A percentile compares a stretch with the other conserved stretches of the same genome.
Conservation (phyloP, 2,797 vertebrate species). For the Brachymystax lenok region DNA sequence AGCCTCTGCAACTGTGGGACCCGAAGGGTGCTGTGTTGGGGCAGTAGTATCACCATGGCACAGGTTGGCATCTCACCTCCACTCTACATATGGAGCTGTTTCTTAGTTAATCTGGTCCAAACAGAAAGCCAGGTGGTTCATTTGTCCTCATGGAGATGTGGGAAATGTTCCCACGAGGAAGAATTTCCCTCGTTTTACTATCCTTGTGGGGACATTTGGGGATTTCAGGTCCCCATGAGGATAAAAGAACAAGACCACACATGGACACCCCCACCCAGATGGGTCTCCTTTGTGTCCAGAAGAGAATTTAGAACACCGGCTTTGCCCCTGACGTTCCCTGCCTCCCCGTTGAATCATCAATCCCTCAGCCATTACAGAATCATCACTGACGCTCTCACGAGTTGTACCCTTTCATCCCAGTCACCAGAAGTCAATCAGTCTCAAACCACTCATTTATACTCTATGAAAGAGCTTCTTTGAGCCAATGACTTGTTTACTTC, state of each 20-base stretch:
- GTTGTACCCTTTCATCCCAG: conserved; percentile 22
- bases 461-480: conserved; percentile 53
- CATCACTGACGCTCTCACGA: conserved; percentile 35
- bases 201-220: no score
- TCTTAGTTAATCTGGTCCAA: conserved; percentile 28
- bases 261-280: conserved; percentile 3
- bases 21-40: conserved; percentile 12
- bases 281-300: conserved; percentile 8
- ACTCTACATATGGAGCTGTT: conserved; percentile 24
- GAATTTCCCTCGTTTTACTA: no score
- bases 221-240: no score
- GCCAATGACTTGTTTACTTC: conserved; percentile 50
- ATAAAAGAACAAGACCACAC: no score
- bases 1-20: conserved; percentile 23
- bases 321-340: not conserved
- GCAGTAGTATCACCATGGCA: conserved; percentile 36
- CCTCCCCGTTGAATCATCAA: not conserved
- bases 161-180: no score
- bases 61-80: conserved; percentile 32
- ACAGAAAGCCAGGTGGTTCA: conserved; percentile 22
- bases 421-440: conserved; percentile 37
- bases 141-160: not conserved
- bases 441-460: conserved; percentile 45
- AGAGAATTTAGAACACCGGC: not conserved
- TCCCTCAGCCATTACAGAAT: conserved; percentile 5